Base-by-base conservation (phyloP, 2,797 vertebrate species). In the Sebastes taczanowskii region DNA sequence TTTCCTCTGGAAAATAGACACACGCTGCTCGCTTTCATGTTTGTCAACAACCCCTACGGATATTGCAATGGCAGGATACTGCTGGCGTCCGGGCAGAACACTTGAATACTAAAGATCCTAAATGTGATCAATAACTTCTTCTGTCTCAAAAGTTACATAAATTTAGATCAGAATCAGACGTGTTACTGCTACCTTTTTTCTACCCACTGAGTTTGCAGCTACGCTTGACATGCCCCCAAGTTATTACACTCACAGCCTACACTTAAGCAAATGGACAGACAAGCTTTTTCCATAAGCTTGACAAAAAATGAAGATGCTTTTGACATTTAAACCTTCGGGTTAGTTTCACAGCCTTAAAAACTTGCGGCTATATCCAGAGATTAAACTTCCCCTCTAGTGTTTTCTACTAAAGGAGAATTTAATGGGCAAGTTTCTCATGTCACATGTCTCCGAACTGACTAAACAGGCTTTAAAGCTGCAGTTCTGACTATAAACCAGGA, bases 1-100 rank as follows among this genome's bases (percentile, higher is more conserved):
- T 87, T 92, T 90, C 83, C 80, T 85, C 60, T 86, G 83, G 79
- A 87, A 88, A 88, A 91, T 61, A 88, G 82, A 82, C 56, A 70
- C 87, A 88, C 23, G 86, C 88, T 80, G 83, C 63, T 88, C 32
- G 2, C 80, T 87, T 89, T 91, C 81, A 91, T 91, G 86, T 89
- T 81, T 89, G 84, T 90, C 88, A 91, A 87, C 87, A 89, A 84
- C 72, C 83, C 90, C 80, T 73, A 73, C 49, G 34, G 83, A 55
- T 85, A 78, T 27, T 68, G 68, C 62, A 83, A 62, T 74, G 58
- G 74, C 38, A 63, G 60, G 73, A 74, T 77, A 59, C 59, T 32
- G 63, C 25, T 62, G 38, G 42, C 23, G 34, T 74, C 81, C 61
- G 77, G 77, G 27, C 22, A 46, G 61, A 70, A 20, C 59, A 71